Evolutionary conservation across 1,140 invertebrate genomes (phyloP).

Genomic region (Pogonognathellus flavescens): DNA sequence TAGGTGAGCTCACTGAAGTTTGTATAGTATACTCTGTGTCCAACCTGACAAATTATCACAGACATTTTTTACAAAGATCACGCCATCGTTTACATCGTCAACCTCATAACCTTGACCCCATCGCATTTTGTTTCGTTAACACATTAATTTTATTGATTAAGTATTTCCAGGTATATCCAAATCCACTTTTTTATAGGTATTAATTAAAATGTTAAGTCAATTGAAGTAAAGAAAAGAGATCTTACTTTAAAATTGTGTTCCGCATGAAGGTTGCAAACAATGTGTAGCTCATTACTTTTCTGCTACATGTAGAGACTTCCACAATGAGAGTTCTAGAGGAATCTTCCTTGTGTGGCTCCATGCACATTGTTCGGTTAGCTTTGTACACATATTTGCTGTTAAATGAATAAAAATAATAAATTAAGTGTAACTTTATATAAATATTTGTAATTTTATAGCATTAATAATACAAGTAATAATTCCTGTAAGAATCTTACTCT

Average conservation of each 20-base stretch:
- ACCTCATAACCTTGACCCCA: not conserved
- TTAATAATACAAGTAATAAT: not conserved
- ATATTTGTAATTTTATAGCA: too few species aligned
- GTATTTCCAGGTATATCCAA: not conserved
- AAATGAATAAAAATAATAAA: not conserved
- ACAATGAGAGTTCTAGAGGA: not conserved
- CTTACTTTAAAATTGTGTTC: constrained; percentile 2
- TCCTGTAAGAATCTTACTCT: not conserved
- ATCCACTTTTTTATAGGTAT: not conserved
- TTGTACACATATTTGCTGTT: constrained; percentile 11
- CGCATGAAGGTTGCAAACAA: not conserved
- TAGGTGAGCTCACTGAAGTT: constrained; percentile 5
- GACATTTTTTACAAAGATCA: not conserved
- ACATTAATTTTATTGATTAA: too few species aligned
- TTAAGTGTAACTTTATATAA: not conserved
- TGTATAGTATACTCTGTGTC: not conserved
- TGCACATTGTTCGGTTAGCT: constrained; percentile 21
- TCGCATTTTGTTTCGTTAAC: not conserved
- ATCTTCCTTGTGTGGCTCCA: not conserved
- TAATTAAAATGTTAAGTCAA: not conserved
- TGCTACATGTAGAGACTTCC: constrained; percentile 22
- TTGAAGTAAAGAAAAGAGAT: not conserved
- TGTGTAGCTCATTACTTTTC: not conserved
- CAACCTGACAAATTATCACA: not conserved
- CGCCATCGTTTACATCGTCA: not conserved